These are phyloP conservation scores for Chrysomallon squamiferum DNA, from an alignment of 1,140 invertebrate species.

Conservation along the genomic window DNA sequence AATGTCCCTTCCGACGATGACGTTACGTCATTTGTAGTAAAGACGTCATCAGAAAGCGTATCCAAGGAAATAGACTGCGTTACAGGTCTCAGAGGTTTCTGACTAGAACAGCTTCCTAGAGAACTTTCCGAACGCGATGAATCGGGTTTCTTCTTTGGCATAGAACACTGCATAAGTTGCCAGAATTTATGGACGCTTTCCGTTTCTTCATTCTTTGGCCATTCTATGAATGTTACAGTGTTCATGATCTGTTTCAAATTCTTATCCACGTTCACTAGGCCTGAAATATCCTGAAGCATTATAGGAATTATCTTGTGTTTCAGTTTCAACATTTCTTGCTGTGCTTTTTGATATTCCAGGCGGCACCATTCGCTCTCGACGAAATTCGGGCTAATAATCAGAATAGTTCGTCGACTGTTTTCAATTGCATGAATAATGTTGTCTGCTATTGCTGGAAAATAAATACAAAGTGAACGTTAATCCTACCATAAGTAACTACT, in stretches of 20 bases:
- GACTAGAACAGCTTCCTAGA: slow-evolving; percentile 14
- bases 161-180: slow-evolving; percentile 44
- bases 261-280: slow-evolving; percentile 36
- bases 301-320: slow-evolving; percentile 57
- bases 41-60: slow-evolving; percentile 11
- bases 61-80: slow-evolving; percentile 1
- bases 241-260: slow-evolving; percentile 48
- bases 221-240: slow-evolving; percentile 54
- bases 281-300: slow-evolving; percentile 45
- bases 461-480: slow-evolving; percentile 12
- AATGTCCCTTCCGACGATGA: not conserved
- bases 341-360: slow-evolving; percentile 57
- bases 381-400: slow-evolving; percentile 51
- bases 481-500: too few species aligned
- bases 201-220: slow-evolving; percentile 40
- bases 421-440: slow-evolving; percentile 57
- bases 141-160: slow-evolving; percentile 49
- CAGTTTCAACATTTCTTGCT: slow-evolving; percentile 57
- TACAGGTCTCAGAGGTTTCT: slow-evolving; percentile 18
- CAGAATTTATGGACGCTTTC: slow-evolving; percentile 45
- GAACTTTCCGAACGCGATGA: slow-evolving; percentile 7
- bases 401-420: slow-evolving; percentile 53
- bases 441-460: slow-evolving; percentile 54
- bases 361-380: slow-evolving; percentile 55
- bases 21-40: not conserved